phyloP scores from a whole-genome alignment of 2,888 invertebrate species.

The Sicus ferrugineus region DNA sequence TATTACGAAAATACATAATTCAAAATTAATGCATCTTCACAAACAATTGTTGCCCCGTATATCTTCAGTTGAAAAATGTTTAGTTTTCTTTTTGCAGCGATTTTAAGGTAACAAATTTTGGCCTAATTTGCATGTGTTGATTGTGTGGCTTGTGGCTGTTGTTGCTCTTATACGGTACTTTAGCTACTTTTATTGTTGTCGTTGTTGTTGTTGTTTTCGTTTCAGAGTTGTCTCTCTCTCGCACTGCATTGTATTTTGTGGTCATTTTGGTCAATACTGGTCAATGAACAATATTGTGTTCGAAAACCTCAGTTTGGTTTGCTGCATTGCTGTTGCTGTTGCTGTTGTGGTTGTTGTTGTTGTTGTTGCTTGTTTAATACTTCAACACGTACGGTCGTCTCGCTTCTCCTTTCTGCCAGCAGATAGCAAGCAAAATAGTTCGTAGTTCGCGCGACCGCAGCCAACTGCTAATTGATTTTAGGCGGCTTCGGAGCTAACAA shows the following conservation, averaged over 20 bases:
- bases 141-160: constrained; percentile 3
- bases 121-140: constrained; percentile 16
- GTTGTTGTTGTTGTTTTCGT: neutral
- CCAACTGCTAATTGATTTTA: constrained; percentile 15
- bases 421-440: neutral
- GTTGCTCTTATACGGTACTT: neutral
- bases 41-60: too few species aligned
- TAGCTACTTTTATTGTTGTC: neutral
- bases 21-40: too few species aligned
- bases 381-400: too few species aligned
- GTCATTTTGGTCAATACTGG: neutral
- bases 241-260: neutral
- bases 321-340: too few species aligned
- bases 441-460: neutral
- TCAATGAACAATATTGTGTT: neutral
- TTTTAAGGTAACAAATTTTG: constrained; percentile 7
- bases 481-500: neutral
- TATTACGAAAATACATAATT: too few species aligned
- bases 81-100: too few species aligned
- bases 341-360: too few species aligned
- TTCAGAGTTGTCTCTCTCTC: neutral
- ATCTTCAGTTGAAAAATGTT: too few species aligned
- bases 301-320: too few species aligned
- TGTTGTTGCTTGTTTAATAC: too few species aligned
- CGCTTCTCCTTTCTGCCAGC: neutral